phyloP scores from a whole-genome alignment of 2,888 invertebrate species.

The Athalia circularis region DNA sequence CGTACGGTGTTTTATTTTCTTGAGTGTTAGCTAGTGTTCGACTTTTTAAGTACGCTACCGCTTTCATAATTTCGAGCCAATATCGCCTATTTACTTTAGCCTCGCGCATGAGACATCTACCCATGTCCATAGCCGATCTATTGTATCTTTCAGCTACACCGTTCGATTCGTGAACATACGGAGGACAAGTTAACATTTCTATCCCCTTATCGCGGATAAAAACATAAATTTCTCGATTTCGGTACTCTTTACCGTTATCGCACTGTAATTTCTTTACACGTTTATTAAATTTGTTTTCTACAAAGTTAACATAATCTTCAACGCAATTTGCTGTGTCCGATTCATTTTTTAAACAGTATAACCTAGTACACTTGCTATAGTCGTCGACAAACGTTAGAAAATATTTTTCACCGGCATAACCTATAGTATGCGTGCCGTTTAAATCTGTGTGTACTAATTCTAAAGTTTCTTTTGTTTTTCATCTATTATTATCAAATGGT shows the following conservation, averaged over 20 bases:
- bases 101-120: slow-evolving; percentile 25
- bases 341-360: slow-evolving; percentile 51
- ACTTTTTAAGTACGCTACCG: slow-evolving; percentile 52
- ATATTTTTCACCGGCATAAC: slow-evolving; percentile 51
- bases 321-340: slow-evolving; percentile 48
- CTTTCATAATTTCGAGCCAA: slow-evolving; percentile 54
- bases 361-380: slow-evolving; percentile 48
- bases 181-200: slow-evolving; percentile 46
- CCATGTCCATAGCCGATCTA: slow-evolving; percentile 47
- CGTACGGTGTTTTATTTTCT: slow-evolving; percentile 52
- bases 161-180: slow-evolving; percentile 47
- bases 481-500: no score
- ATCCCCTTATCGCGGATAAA: slow-evolving; percentile 47
- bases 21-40: slow-evolving; percentile 50
- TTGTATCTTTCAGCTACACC: slow-evolving; percentile 42
- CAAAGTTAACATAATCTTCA: slow-evolving; percentile 47
- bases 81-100: no score
- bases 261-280: slow-evolving; percentile 47
- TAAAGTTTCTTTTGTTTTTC: no score
- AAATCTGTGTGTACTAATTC: no score
- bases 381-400: slow-evolving; percentile 51
- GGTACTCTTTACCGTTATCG: slow-evolving; percentile 50
- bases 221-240: slow-evolving; percentile 48
- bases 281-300: slow-evolving; percentile 47
- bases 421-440: no score